phyloP scores from a whole-genome alignment of 2,888 invertebrate species.

The Zaprionus bogoriensis region DNA sequence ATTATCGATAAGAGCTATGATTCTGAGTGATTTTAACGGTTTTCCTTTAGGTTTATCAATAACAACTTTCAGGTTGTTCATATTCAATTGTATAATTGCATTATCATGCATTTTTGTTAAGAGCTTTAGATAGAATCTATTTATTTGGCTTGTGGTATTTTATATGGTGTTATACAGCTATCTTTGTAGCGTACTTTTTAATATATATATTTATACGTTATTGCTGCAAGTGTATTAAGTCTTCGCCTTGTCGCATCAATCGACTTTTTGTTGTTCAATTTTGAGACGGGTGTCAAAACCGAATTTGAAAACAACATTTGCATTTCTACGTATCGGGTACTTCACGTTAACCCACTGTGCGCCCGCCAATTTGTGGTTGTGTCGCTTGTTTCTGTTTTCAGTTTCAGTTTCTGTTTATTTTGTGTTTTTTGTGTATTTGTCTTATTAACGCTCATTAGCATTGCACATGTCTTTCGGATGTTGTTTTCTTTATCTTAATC shows the following conservation, averaged over 20 bases:
- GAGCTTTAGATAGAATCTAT: not conserved
- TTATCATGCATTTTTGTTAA: not conserved
- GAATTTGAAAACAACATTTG: not conserved
- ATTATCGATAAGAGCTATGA: not conserved
- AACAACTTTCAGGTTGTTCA: too few relatives aligned
- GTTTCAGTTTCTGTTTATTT: conserved; percentile 2
- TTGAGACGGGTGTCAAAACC: too few relatives aligned
- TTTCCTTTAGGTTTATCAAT: too few relatives aligned
- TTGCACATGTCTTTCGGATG: conserved; percentile 30
- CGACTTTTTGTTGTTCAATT: too few relatives aligned
- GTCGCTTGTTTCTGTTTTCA: not conserved
- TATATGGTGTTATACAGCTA: not conserved
- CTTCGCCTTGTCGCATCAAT: not conserved
- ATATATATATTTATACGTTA: not conserved
- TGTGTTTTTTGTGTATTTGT: conserved; percentile 7
- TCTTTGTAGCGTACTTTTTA: not conserved
- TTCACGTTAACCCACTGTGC: not conserved
- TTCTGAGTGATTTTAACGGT: too few relatives aligned
- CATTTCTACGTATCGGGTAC: not conserved
- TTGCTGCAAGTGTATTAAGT: too few relatives aligned
- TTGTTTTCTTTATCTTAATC: conserved; percentile 46
- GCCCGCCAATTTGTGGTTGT: not conserved
- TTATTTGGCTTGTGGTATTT: too few relatives aligned
- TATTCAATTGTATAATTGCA: too few relatives aligned
- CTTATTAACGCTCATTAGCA: conserved; percentile 46